Percentiles rank a stretch among this genome's conserved stretches.
phyloP scores from a whole-genome alignment of 2,888 invertebrate genomes.

The Lordiphosa andalusiaca region DNA sequence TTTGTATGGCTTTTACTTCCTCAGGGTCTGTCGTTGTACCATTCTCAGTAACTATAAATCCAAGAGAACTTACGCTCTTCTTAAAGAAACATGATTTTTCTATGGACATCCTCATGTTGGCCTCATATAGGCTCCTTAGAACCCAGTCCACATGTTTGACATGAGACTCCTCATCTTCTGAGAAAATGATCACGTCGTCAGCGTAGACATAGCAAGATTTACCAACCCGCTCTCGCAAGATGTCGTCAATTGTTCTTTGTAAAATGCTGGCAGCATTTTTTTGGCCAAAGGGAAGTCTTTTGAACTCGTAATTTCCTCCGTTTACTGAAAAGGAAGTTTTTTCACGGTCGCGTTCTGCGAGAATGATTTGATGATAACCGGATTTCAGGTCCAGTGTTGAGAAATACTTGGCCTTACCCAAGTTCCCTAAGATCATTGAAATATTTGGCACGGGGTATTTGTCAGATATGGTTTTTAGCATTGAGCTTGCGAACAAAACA shows the following conservation, averaged over 20 bases:
- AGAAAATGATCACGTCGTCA: too few species aligned
- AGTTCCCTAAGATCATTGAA: conserved; percentile 17
- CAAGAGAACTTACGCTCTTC: conserved; percentile 10
- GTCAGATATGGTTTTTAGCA: conserved; percentile 9
- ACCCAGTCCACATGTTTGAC: conserved; percentile 4
- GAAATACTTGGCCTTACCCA: conserved; percentile 17
- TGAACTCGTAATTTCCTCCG: conserved; percentile 6
- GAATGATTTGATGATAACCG: conserved; percentile 22
- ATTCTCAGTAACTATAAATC: conserved; percentile 18
- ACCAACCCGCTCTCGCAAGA: neutral
- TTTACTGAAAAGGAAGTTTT: conserved; percentile 18
- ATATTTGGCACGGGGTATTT: conserved; percentile 18
- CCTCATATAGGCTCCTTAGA: conserved; percentile 5
- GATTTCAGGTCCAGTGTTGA: conserved; percentile 21
- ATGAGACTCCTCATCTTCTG: neutral
- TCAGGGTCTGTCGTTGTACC: conserved; percentile 7
- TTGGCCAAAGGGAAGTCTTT: conserved; percentile 13
- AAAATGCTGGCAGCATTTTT: conserved; percentile 18
- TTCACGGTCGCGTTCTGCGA: conserved; percentile 14
- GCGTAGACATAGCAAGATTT: too few species aligned
- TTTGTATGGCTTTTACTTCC: conserved; percentile 1
- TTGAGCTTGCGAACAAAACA: conserved; percentile 9
- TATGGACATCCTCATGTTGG: conserved; percentile 5
- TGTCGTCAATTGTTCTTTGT: conserved; percentile 3
- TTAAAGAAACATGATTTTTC: conserved; percentile 9